Evolutionary conservation across 2,888 invertebrate genomes (phyloP), one percentile per base, ranked within the genome.

Genomic region (Acrobasis consociella): DNA sequence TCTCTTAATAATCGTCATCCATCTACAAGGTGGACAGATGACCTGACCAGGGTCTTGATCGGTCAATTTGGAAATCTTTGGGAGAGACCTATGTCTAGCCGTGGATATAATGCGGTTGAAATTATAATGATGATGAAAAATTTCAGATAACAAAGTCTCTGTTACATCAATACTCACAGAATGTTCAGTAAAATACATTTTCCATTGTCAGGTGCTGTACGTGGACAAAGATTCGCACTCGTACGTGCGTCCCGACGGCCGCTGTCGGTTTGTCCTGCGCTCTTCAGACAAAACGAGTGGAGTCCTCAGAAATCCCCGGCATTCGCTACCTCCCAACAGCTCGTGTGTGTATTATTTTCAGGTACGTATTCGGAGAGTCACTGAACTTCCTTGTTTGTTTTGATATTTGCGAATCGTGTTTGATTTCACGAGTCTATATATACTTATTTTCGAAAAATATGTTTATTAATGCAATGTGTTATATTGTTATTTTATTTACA

Each of bases 341-440:
- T 96, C 96, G 8, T 97, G 97, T 81, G 95, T 95, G 66, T 97
- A 96, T 84, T 95, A 95, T 79, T 96, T 97, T 79, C 93, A 94
- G 83, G 93, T 93, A 62, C 17, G 60, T 50, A 60, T 38, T 39
- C 17, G 16, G 55, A 15, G 46, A 56, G 42, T 42, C 56, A 42
- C n/a, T 56, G 56, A 22, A 42, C 56, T 42, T 22, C 22, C 22
- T 3, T 11, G 1, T 42, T 42, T 56, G 13, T 42, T 56, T 22
- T 17, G 8, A 37, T 52, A 31, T 52, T 31, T 31, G 31, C 8
- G 7, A 31, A 31, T 8, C 31, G 31, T 31, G 31, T 31, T 31
- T 31, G 31, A 31, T 31, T 31, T 7, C 31, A 31, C 31, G 31
- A 31, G 31, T 5, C 31, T 31, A 1, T 31, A 22, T 22, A 31